phyloP scores from a whole-genome alignment of 2,888 invertebrate genomes.

The Hirtodrosophila trivittata region DNA sequence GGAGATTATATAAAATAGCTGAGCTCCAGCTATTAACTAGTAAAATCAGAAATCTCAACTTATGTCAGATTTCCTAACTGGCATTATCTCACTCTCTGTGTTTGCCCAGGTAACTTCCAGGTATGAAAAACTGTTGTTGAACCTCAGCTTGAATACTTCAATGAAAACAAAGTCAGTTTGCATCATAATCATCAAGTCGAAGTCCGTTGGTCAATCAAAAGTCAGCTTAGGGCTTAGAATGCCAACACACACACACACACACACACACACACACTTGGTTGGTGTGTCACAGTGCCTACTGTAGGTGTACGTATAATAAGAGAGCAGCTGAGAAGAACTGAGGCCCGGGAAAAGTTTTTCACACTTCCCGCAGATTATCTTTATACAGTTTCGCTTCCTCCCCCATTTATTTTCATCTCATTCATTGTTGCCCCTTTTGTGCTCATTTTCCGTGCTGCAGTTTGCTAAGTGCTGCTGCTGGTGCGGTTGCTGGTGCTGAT shows the following conservation, averaged over 20 bases:
- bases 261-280: neutral
- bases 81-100: no score
- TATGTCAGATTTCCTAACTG: no score
- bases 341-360: slow-evolving; percentile 30
- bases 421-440: slow-evolving; percentile 7
- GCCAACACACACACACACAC: slow-evolving; percentile 15
- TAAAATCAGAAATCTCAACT: no score
- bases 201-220: slow-evolving; percentile 49
- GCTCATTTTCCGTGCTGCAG: neutral
- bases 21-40: no score
- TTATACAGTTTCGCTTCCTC: slow-evolving; percentile 13
- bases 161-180: neutral
- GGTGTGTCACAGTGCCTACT: no score
- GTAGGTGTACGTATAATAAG: no score
- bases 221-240: slow-evolving; percentile 48
- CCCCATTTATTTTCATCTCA: neutral
- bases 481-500: no score
- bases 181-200: slow-evolving; percentile 29
- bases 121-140: no score
- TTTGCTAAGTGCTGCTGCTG: no score
- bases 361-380: slow-evolving; percentile 55
- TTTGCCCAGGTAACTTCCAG: no score
- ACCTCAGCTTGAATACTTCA: no score
- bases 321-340: slow-evolving; percentile 3
- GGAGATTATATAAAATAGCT: no score